Base-by-base conservation (phyloP, 2,888 invertebrate species). In the Seira ritae region DNA sequence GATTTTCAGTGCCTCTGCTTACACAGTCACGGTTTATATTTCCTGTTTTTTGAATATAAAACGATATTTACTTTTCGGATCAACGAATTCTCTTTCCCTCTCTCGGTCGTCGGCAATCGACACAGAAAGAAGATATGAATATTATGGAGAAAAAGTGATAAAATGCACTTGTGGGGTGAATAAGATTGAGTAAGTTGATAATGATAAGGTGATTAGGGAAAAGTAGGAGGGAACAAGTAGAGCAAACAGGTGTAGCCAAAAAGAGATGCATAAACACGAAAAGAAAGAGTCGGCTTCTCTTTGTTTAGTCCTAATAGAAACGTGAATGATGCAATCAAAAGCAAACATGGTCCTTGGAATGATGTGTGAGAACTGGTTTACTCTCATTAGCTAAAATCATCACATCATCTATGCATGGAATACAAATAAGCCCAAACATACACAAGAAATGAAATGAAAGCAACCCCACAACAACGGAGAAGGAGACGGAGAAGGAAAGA, bases 301-400 rank as follows among this genome's bases (percentile, higher is more conserved):
- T 60, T 55, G 60, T 31, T 23, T 68, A 42, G 42, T n/a, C n/a
- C n/a, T n/a, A n/a, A n/a, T 15, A 4, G 20, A 22, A 20, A 19
- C 20, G 65, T 50, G 69, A 71, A 68, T 76, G 81, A 82, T 76
- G 81, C 81, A 82, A 82, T 82, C 81, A 82, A 82, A 42, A 42
- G 42, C 6, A 55, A 82, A 82, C 76, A 82, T 76, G 81, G 81
- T 72, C 81, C 81, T 77, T 82, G 37, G 76, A 68, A 82, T 82
- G 76, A 82, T 76, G 81, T 82, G 81, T 82, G 80, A 86, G 85
- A 87, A 87, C 87, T 86, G 87, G 87, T 87, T 87, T 84, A 84
- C 86, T 42, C 42, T 87, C 87, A 87, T 87, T 87, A 85, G 84
- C 78, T 83, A 83, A 80, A 84, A 84, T 79, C 78, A 79, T 84